These are phyloP conservation scores for Bufo bufo DNA, from an alignment of 2,113 vertebrate genomes.

Conservation along the genomic window DNA sequence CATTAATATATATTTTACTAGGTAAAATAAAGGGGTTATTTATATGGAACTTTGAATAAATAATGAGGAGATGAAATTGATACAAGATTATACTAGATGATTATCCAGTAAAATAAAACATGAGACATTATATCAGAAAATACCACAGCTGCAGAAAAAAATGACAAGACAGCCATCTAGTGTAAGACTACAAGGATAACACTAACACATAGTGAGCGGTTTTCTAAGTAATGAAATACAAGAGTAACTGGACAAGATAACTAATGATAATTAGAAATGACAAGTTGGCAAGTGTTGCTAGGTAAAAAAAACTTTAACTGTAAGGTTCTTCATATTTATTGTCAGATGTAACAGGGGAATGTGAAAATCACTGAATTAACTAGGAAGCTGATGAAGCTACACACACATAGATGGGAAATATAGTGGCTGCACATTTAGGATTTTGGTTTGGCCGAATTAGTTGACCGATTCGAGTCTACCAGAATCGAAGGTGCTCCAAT, in stretches of 20 bases:
- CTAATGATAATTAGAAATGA: neutral
- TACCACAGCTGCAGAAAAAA: constrained; percentile 2
- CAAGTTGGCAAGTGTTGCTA: neutral
- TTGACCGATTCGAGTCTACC: no score
- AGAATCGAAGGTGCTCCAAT: no score
- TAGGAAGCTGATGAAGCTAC: no score
- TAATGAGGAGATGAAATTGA: neutral
- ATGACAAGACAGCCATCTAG: constrained; percentile 55
- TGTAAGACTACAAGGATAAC: constrained; percentile 43
- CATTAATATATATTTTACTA: neutral
- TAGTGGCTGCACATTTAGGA: neutral
- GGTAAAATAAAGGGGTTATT: neutral
- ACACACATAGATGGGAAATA: neutral
- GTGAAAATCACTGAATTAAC: neutral
- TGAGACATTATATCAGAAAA: constrained; percentile 9
- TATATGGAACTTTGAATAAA: neutral
- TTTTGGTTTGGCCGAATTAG: no score
- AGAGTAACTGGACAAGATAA: neutral
- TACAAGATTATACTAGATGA: neutral
- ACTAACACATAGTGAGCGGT: neutral
- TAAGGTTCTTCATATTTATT: neutral
- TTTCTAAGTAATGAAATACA: neutral
- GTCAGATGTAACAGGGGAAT: neutral
- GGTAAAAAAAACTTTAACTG: neutral
- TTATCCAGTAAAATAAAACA: neutral